Conservation (phyloP, 2,888 invertebrate species). For the Cylloceria caligata region DNA sequence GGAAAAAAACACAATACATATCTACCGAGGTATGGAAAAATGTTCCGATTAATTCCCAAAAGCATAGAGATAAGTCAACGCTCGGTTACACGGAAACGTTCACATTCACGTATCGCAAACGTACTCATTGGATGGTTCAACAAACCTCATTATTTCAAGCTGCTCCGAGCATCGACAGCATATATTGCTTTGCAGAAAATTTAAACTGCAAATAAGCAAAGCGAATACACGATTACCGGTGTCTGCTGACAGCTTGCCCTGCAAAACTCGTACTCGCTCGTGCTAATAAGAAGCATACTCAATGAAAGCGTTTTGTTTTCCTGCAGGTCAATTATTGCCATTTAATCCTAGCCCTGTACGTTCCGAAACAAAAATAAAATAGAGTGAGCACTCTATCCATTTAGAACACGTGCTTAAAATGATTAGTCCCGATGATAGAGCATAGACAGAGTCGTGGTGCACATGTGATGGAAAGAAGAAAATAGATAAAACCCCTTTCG, state of each 20-base stretch:
- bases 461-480: constrained; percentile 10
- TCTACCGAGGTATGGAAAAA: not conserved
- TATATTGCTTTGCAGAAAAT: constrained; percentile 25
- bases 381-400: not conserved
- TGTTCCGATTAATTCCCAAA: not conserved
- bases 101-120: constrained; percentile 41
- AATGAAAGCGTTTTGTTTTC: not conserved
- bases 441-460: constrained; percentile 26
- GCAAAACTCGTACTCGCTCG: not conserved
- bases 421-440: constrained; percentile 24
- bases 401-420: not conserved
- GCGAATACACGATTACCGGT: constrained; percentile 10
- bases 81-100: constrained; percentile 1
- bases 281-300: constrained; percentile 6
- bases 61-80: not conserved
- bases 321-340: not conserved
- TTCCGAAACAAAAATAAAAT: constrained; percentile 5
- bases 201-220: constrained; percentile 42
- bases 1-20: not conserved
- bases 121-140: constrained; percentile 14
- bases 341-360: not conserved
- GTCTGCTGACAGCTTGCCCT: not conserved
- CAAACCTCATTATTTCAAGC: constrained; percentile 44
- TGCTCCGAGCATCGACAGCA: constrained; percentile 7
- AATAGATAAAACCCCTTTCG: constrained; percentile 14